These are phyloP conservation scores for Liasis olivaceus DNA, from an alignment of 2,797 vertebrate genomes.

Conservation along the genomic window DNA sequence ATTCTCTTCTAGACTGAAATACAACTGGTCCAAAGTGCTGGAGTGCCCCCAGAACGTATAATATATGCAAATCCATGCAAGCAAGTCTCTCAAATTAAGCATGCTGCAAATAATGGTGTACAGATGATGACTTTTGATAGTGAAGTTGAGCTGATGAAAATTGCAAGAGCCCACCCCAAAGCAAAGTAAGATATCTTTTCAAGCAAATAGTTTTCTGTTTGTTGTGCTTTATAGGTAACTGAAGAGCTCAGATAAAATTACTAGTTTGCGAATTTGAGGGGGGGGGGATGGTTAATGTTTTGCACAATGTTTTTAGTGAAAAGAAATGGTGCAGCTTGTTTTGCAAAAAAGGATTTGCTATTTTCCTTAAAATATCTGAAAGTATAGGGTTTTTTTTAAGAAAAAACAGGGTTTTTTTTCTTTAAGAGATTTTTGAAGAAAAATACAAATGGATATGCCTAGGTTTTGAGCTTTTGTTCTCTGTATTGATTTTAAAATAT, in stretches of 20 bases:
- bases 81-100: constrained; percentile 97
- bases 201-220: not conserved
- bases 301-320: not conserved
- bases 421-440: not conserved
- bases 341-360: not conserved
- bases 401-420: not conserved
- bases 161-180: constrained; percentile 89
- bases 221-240: not conserved
- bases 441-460: not conserved
- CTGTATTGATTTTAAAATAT: not conserved
- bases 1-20: constrained; percentile 86
- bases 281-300: not conserved
- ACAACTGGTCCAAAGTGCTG: constrained; percentile 90
- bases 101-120: constrained; percentile 90
- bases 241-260: not conserved
- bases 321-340: not conserved
- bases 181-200: constrained; percentile 85
- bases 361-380: not conserved
- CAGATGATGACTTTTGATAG: constrained; percentile 99
- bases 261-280: not conserved
- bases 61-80: constrained; percentile 99
- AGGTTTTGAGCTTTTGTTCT: not conserved
- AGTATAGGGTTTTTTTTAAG: not conserved
- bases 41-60: constrained; percentile 89
- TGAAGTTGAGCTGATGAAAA: constrained; percentile 95